Base-by-base conservation (phyloP, 2,113 vertebrate genomes). In the Malurus alboscapulatus region DNA sequence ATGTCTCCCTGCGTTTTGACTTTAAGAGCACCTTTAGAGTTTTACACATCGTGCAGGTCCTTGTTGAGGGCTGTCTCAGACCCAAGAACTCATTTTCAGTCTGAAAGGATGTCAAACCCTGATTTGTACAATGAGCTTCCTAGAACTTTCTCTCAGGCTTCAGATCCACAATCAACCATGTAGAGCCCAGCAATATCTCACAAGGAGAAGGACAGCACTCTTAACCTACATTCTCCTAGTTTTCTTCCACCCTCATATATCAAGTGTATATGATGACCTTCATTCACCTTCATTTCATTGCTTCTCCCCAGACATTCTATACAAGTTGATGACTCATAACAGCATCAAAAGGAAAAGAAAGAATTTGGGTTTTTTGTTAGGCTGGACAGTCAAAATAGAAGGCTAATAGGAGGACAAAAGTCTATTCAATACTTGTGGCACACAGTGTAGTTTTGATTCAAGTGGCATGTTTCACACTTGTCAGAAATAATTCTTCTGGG, bases 301-400 rank as follows among this genome's bases (percentile, higher is more conserved):
- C 10, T 63, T 73, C 26, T 36, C 7, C 69, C 12, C 1, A 7
- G 36, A 29, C 11, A 44, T 61, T 57, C 13, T 14, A 12, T 19
- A 42, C 14, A 73, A 65, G 17, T 50, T 65, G 30, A 26, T 15
- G 68, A 45, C 13, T 65, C 61, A 57, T 5, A 34, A 25, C 25
- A 72, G 22, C 8, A 78, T 24, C 12, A 40, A 75, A 58, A 84
- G 5, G 2, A 73, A 73, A 66, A 54, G 11, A 51, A 91, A 50
- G 1, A 72, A 48, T 26, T n/a, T 2, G 10, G 1, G 0, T 24
- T 50, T 78, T 61, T 25, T 45, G 1, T 69, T 50, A 38, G 20
- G 8, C 3, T 47, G 10, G 34, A 24, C 5, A 50, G 16, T 58
- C 6, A 12, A 84, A 84, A 44, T 8, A 17, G 10, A 69, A 79